Conservation (phyloP, 2,888 invertebrate genomes). For the Acanthacorydalis orientalis region DNA sequence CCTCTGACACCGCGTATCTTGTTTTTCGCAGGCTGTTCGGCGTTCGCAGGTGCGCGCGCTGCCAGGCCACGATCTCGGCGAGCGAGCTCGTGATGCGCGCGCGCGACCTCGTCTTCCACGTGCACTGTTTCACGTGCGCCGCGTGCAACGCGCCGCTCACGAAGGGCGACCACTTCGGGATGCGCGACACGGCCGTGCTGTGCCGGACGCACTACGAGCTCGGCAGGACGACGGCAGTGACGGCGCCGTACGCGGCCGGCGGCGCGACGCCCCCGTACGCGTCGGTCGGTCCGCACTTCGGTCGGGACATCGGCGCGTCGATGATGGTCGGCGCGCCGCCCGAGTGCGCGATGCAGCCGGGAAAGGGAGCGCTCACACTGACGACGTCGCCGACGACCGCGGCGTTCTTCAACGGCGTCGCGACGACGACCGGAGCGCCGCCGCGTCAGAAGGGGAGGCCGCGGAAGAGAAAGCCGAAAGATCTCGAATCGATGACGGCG, state of each 20-base stretch:
- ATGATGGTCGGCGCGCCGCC: slow-evolving; percentile 29
- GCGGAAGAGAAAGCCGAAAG: slow-evolving; percentile 82
- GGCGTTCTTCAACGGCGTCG: slow-evolving; percentile 18
- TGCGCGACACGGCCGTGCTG: slow-evolving; percentile 73
- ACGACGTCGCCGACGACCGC: slow-evolving; percentile 27
- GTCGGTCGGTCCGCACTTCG: slow-evolving; percentile 27
- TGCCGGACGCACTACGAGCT: slow-evolving; percentile 62
- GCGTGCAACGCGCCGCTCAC: slow-evolving; percentile 73
- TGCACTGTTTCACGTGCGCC: slow-evolving; percentile 86
- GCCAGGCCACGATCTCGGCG: slow-evolving; percentile 73
- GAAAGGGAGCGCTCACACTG: slow-evolving; percentile 22
- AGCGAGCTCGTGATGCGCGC: slow-evolving; percentile 92
- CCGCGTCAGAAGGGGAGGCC: slow-evolving; percentile 86
- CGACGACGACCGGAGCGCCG: slow-evolving; percentile 37
- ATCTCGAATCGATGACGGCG: slow-evolving; percentile 70
- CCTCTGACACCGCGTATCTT: no score
- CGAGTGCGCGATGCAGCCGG: slow-evolving; percentile 20
- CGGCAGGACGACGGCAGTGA: slow-evolving; percentile 18
- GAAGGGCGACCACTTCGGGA: slow-evolving; percentile 90
- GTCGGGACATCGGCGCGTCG: slow-evolving; percentile 14
- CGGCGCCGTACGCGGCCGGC: slow-evolving; percentile 14
- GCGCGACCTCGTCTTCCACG: slow-evolving; percentile 82
- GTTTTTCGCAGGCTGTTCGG: slow-evolving; percentile 71
- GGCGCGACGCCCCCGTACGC: slow-evolving; percentile 18
- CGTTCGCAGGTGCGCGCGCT: slow-evolving; percentile 75